A percentile compares a stretch with the other conserved stretches of the same genome.
Evolutionary conservation across 2,888 invertebrate species (phyloP).

Genomic region (Pegoplata infirma): DNA sequence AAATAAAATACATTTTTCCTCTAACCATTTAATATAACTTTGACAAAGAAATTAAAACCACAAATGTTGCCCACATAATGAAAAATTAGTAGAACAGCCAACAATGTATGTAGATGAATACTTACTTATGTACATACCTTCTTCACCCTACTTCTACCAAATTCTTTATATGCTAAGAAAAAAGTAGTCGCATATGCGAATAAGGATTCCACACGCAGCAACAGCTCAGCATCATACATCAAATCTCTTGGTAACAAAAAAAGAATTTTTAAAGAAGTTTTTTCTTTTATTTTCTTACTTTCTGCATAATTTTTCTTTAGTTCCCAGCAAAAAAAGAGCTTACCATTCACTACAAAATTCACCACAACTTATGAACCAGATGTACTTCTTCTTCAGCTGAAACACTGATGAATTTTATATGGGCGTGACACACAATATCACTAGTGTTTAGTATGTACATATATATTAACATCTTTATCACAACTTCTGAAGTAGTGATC

Average conservation of each 20-base stretch:
- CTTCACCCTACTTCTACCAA: conserved; percentile 2
- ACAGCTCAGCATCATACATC: conserved; percentile 53
- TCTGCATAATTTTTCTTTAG: conserved; percentile 25
- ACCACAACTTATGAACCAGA: too few species aligned
- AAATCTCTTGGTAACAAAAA: conserved; percentile 67
- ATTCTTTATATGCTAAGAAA: not conserved
- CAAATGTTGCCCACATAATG: conserved; percentile 75
- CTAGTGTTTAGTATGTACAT: too few species aligned
- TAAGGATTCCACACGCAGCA: conserved; percentile 45
- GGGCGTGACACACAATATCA: too few species aligned
- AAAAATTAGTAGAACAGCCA: conserved; percentile 71
- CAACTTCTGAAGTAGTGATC: too few species aligned
- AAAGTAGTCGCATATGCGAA: conserved; percentile 27
- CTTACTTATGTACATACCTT: not conserved
- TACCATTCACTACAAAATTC: too few species aligned
- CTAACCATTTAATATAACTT: conserved; percentile 51
- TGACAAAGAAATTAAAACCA: conserved; percentile 73
- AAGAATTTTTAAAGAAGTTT: conserved; percentile 73
- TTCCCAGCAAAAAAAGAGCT: too few species aligned
- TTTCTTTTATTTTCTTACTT: conserved; percentile 69
- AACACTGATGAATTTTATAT: too few species aligned
- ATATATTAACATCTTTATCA: too few species aligned
- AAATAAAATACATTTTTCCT: too few species aligned
- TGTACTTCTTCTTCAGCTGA: too few species aligned
- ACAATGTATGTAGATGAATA: conserved; percentile 33